Conservation (phyloP, 2,797 vertebrate genomes). For the Otolemur crassicaudatus region DNA sequence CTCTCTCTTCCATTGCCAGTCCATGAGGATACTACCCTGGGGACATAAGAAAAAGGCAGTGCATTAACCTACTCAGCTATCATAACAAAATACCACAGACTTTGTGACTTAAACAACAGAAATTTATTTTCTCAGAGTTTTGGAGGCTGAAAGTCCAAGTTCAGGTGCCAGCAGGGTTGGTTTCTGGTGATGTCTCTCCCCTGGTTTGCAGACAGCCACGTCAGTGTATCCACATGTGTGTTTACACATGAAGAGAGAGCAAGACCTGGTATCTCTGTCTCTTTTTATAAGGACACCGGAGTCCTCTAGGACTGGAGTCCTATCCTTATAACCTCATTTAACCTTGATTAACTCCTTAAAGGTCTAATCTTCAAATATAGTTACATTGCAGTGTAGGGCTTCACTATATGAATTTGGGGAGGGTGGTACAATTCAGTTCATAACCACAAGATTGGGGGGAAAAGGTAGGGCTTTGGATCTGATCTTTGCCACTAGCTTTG, state of each 20-base stretch:
- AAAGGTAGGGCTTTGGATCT: not conserved
- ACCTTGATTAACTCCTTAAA: not conserved
- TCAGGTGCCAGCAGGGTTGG: not conserved
- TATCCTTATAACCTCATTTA: not conserved
- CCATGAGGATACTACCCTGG: not conserved
- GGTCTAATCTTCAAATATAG: not conserved
- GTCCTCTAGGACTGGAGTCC: not conserved
- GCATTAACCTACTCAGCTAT: not conserved
- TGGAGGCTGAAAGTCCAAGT: not conserved
- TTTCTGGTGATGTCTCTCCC: not conserved
- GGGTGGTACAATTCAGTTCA: not conserved
- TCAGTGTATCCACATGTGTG: not conserved
- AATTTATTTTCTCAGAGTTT: not conserved
- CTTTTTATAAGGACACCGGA: not conserved
- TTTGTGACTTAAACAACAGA: not conserved
- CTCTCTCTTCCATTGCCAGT: not conserved
- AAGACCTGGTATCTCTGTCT: not conserved
- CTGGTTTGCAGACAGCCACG: not conserved
- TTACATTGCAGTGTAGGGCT: not conserved
- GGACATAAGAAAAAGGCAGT: not conserved
- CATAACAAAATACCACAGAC: not conserved
- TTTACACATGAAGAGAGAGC: not conserved
- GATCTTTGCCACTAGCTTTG: conserved; percentile 13
- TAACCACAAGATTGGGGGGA: not conserved
- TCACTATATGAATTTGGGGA: not conserved